Conservation (phyloP, 2,797 vertebrate species). For the Etheostoma nigrum region DNA sequence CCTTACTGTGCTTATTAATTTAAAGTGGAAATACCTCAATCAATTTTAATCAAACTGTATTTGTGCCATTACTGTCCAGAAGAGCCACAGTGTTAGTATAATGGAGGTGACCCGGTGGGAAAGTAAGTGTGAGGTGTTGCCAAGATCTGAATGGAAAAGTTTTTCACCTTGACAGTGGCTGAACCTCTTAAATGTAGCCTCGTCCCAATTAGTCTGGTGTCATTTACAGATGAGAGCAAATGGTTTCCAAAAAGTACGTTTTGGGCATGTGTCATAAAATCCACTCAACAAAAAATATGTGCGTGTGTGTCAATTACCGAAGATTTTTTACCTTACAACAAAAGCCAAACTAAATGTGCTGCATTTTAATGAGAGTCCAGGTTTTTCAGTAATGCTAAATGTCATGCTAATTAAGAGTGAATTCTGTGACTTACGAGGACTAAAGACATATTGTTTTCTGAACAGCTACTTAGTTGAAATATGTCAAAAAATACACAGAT, state of each 20-base stretch:
- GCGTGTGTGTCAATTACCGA: conserved; percentile 7
- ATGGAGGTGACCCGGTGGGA: conserved; percentile 67
- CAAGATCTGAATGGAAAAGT: conserved; percentile 72
- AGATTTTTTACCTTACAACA: conserved; percentile 12
- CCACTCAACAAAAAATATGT: background rate
- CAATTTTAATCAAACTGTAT: conserved; percentile 79
- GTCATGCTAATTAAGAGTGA: conserved; percentile 51
- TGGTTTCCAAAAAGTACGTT: conserved; percentile 3
- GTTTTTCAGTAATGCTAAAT: conserved; percentile 47
- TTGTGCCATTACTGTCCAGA: conserved; percentile 72
- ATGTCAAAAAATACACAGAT: conserved; percentile 24
- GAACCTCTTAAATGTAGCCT: conserved; percentile 57
- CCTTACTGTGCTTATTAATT: conserved; percentile 75
- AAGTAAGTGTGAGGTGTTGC: conserved; percentile 62
- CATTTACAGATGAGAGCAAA: conserved; percentile 37
- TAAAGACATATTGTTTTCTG: conserved; percentile 20
- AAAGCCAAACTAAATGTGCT: background rate
- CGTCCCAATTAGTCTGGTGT: conserved; percentile 22
- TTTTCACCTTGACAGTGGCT: conserved; percentile 73
- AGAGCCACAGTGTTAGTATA: conserved; percentile 63
- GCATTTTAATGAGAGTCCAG: conserved; percentile 51
- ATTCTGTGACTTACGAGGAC: conserved; percentile 46
- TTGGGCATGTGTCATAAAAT: conserved; percentile 14
- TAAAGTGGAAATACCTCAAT: conserved; percentile 81
- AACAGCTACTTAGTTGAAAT: conserved; percentile 11